These are phyloP conservation scores for Tachuris rubrigastra DNA, from an alignment of 2,113 vertebrate species.

Conservation along the genomic window DNA sequence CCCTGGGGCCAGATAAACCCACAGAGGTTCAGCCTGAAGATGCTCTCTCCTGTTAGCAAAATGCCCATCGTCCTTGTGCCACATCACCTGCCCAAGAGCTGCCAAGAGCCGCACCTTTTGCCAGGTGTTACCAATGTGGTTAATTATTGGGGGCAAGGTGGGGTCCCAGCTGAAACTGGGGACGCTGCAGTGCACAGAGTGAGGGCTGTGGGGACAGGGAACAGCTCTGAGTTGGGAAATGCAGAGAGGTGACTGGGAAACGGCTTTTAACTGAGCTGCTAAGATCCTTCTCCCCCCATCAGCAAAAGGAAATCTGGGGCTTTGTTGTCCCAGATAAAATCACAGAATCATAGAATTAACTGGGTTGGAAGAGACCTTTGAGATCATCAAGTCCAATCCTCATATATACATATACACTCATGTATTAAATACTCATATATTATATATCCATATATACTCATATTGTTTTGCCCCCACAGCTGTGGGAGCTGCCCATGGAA, in stretches of 20 bases:
- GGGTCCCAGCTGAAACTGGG: not conserved
- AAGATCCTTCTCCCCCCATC: not conserved
- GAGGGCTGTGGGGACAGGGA: not conserved
- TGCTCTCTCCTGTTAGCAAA: not conserved
- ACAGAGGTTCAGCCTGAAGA: not conserved
- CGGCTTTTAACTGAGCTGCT: not conserved
- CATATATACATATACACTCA: too few relatives aligned
- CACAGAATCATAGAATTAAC: too few relatives aligned
- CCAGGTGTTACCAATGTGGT: not conserved
- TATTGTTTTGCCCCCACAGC: not conserved
- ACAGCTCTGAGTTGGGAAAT: not conserved
- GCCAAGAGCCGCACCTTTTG: not conserved
- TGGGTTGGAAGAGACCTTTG: too few relatives aligned
- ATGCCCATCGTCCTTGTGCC: fast-evolving
- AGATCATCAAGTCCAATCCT: too few relatives aligned
- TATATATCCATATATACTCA: too few relatives aligned
- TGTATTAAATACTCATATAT: too few relatives aligned
- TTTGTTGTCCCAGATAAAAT: fast-evolving
- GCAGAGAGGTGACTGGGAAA: not conserved
- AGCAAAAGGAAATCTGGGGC: not conserved
- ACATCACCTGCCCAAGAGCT: fast-evolving
- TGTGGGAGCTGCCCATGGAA: not conserved
- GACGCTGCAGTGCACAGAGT: fast-evolving
- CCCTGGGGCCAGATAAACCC: too few relatives aligned
- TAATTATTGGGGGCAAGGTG: not conserved